A percentile compares a stretch with the other conserved stretches of the same genome.
phyloP scores from a whole-genome alignment of 2,797 vertebrate genomes.

The Argentina silus region DNA sequence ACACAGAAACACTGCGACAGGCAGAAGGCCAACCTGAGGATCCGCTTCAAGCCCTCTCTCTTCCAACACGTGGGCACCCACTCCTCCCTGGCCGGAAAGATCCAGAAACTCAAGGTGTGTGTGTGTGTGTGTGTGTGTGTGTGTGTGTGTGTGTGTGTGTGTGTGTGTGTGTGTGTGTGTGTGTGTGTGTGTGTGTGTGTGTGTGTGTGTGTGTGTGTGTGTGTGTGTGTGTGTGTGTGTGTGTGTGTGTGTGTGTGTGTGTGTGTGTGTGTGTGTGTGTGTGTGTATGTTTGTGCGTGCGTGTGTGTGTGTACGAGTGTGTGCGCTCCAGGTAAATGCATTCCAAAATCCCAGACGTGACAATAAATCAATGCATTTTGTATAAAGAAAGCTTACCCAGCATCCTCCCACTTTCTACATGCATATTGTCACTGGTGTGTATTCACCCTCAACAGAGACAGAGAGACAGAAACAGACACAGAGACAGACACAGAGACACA shows the following conservation, averaged over 20 bases:
- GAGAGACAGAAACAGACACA: no score
- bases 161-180: background rate
- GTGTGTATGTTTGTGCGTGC: background rate
- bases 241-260: slow-evolving; percentile 56
- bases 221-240: background rate
- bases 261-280: background rate
- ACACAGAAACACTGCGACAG: slow-evolving; percentile 96
- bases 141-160: background rate
- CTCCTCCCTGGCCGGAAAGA: slow-evolving; percentile 96
- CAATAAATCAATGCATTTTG: background rate
- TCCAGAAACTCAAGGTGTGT: slow-evolving; percentile 95
- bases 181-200: background rate
- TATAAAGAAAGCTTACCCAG: background rate
- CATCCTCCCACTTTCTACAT: background rate
- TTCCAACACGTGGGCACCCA: slow-evolving; percentile 98
- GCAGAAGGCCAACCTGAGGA: slow-evolving; percentile 96
- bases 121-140: background rate
- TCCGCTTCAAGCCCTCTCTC: slow-evolving; percentile 96
- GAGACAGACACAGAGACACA: no score
- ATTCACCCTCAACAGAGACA: no score
- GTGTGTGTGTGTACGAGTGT: background rate
- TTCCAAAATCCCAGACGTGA: background rate
- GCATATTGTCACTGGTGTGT: no score
- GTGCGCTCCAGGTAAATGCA: background rate
- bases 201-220: slow-evolving; percentile 48